These are phyloP conservation scores for Pilophorus perplexus DNA, from an alignment of 2,888 invertebrate genomes.

Conservation along the genomic window DNA sequence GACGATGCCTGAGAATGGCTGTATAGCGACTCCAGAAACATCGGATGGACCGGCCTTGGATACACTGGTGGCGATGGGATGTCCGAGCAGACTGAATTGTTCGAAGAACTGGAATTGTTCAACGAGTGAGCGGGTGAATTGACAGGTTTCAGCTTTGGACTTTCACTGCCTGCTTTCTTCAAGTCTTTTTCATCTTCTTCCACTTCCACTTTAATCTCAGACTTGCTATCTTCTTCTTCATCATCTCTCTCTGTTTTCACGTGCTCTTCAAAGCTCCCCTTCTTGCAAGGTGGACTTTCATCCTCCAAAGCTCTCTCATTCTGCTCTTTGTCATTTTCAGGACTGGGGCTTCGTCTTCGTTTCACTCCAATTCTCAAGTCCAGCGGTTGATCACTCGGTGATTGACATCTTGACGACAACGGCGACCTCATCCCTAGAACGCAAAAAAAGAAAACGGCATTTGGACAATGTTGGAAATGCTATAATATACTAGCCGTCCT, in stretches of 20 bases:
- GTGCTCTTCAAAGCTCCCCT: slow-evolving; percentile 11
- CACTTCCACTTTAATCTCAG: slow-evolving; percentile 29
- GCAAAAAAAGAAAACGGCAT: not conserved
- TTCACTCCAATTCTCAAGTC: slow-evolving; percentile 68
- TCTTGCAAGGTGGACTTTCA: slow-evolving; percentile 5
- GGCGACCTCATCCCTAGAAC: slow-evolving; percentile 41
- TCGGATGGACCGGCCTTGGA: slow-evolving; percentile 78
- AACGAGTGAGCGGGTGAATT: slow-evolving; percentile 9
- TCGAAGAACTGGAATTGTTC: slow-evolving; percentile 25
- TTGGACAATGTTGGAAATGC: slow-evolving; percentile 27
- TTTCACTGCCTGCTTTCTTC: not conserved
- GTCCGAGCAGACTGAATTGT: slow-evolving; percentile 52
- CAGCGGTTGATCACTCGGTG: slow-evolving; percentile 63
- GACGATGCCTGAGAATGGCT: slow-evolving; percentile 51
- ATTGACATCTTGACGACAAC: slow-evolving; percentile 42
- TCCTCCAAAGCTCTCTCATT: not conserved
- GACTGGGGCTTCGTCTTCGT: slow-evolving; percentile 43
- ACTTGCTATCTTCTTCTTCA: slow-evolving; percentile 31
- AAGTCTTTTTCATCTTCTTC: slow-evolving; percentile 28
- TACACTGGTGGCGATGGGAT: slow-evolving; percentile 63
- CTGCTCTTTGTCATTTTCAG: slow-evolving; percentile 1
- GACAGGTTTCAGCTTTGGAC: slow-evolving; percentile 12
- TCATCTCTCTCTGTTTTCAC: slow-evolving; percentile 15
- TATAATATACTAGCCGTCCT: too few relatives aligned
- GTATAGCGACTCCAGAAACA: slow-evolving; percentile 72